Evolutionary conservation across 2,888 invertebrate species (phyloP), one percentile per base, ranked within the genome.

Genomic region (Polylopha cassiicola): DNA sequence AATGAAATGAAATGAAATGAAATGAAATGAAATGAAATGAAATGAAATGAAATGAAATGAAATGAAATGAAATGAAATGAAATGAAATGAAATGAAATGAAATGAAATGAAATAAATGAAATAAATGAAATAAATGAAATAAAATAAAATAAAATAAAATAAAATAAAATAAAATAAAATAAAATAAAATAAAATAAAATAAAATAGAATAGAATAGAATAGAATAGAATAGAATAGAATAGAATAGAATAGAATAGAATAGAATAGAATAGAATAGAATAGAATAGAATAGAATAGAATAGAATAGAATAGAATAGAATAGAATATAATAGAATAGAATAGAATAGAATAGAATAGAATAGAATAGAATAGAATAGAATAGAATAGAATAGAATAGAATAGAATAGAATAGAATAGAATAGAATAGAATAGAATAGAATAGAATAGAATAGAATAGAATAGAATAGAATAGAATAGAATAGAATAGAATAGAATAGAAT

Each of bases 191-290:
- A n/a, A n/a, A n/a, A n/a, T n/a, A n/a, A n/a, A n/a, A n/a, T n/a
- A n/a, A n/a, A n/a, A n/a, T 22, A 22, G 22, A 6, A 22, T 8
- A 6, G 9, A 22, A 22, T 22, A 8, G 22, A 22, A 22, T 22
- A 8, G n/a, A 22, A 22, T 22, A 8, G 22, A 22, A 22, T 22
- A 22, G 9, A 22, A 22, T 22, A 22, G 22, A 22, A 22, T 22
- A 22, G 22, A 22, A 22, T 22, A 22, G 22, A 22, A 22, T 22
- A 22, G 22, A 22, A 22, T 22, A 22, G 22, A 22, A 22, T 22
- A 22, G 22, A 22, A 22, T 22, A 22, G 22, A 22, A 22, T 22
- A 22, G 22, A 22, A 22, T 22, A 22, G 22, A 22, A 22, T 8
- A 22, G 22, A 22, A 22, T 22, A 22, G 22, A 22, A 22, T 22